These are phyloP conservation scores for Actenoides lindsayi DNA, from an alignment of 2,113 vertebrate genomes.

Conservation along the genomic window DNA sequence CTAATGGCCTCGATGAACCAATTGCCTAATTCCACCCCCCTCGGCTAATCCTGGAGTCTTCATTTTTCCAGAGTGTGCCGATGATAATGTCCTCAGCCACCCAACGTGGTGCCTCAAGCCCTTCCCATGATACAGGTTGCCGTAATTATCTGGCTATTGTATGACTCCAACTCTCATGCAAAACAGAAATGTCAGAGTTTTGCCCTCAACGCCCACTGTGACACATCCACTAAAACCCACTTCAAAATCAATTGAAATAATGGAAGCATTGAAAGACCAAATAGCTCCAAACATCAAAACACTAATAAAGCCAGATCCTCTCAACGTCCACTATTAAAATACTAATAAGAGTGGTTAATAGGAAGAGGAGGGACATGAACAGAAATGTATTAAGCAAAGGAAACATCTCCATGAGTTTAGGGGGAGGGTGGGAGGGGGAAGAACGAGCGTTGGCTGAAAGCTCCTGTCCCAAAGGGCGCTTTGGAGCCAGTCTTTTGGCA, in stretches of 20 bases:
- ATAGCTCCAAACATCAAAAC: background rate
- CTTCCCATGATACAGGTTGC: background rate
- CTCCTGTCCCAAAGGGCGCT: background rate
- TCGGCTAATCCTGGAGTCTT: background rate
- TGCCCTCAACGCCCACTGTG: background rate
- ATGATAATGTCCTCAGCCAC: background rate
- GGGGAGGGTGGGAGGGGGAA: background rate
- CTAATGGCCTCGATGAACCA: background rate
- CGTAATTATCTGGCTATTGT: background rate
- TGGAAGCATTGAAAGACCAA: background rate
- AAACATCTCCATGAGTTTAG: background rate
- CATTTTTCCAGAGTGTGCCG: background rate
- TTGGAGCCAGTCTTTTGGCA: background rate
- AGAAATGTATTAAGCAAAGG: background rate
- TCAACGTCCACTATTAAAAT: background rate
- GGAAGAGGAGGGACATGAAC: background rate
- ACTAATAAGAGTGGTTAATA: background rate
- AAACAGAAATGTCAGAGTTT: background rate
- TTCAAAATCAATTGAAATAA: background rate
- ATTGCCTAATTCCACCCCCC: background rate
- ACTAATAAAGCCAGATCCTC: background rate
- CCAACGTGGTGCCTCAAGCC: background rate
- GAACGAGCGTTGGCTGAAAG: background rate
- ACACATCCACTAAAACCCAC: background rate
- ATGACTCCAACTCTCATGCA: background rate